These are phyloP conservation scores for Gobio occitaniae DNA, from an alignment of 2,797 vertebrate genomes.

Conservation along the genomic window DNA sequence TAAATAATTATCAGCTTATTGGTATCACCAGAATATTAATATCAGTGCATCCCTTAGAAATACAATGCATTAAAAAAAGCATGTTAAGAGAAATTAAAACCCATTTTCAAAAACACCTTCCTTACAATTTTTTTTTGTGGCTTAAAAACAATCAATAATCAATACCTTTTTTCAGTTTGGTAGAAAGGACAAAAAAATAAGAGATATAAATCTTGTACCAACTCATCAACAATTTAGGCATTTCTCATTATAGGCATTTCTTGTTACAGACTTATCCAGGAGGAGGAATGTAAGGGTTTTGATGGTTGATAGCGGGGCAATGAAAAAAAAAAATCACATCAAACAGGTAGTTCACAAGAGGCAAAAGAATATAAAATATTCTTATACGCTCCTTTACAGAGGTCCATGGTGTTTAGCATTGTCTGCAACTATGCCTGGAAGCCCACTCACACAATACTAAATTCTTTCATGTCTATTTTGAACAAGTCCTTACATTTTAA, in stretches of 20 bases:
- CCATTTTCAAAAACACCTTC: slow-evolving; percentile 64
- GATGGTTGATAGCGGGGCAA: slow-evolving; percentile 20
- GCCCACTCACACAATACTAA: slow-evolving; percentile 29
- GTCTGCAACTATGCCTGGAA: slow-evolving; percentile 40
- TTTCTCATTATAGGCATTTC: slow-evolving; percentile 1
- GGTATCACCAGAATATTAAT: not conserved
- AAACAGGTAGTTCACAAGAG: slow-evolving; percentile 41
- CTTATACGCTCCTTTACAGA: slow-evolving; percentile 28
- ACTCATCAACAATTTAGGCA: not conserved
- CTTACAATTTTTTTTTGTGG: not conserved
- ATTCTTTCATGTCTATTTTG: not conserved
- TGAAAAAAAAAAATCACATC: slow-evolving; percentile 13
- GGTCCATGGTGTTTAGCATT: slow-evolving; percentile 37
- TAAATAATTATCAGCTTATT: not conserved
- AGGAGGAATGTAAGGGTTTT: slow-evolving; percentile 11
- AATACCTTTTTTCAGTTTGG: slow-evolving; percentile 40
- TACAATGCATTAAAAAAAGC: slow-evolving; percentile 60
- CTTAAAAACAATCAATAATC: slow-evolving; percentile 24
- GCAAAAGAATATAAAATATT: slow-evolving; percentile 49
- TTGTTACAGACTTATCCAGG: not conserved
- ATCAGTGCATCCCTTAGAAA: not conserved
- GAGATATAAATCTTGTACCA: not conserved
- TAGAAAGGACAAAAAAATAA: slow-evolving; percentile 30
- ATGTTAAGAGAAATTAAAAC: slow-evolving; percentile 63
- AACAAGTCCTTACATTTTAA: not conserved